A percentile compares a stretch with the other conserved stretches of the same genome.
These are phyloP conservation scores for Urocynchramus pylzowi DNA, from an alignment of 2,113 vertebrate species.

Conservation along the genomic window DNA sequence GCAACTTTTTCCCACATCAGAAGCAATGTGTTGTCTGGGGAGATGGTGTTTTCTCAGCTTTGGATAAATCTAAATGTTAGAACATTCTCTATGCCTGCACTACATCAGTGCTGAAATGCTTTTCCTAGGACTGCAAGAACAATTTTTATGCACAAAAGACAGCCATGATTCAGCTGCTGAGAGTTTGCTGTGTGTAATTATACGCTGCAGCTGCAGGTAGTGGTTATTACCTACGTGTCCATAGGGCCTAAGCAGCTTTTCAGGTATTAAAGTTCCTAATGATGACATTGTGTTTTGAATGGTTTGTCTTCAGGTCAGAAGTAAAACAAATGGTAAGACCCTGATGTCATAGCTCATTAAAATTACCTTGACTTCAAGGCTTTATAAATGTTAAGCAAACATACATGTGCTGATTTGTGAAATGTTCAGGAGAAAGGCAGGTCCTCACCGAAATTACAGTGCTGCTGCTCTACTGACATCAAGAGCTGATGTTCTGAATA, in stretches of 20 bases:
- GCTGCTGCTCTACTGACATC: background rate
- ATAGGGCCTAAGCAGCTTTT: background rate
- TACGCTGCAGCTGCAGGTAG: background rate
- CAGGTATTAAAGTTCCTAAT: background rate
- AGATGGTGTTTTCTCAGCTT: background rate
- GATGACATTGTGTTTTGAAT: background rate
- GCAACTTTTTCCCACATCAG: background rate
- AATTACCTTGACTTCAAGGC: background rate
- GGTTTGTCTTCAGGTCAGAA: background rate
- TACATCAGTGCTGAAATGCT: background rate
- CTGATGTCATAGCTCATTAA: background rate
- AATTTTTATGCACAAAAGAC: background rate
- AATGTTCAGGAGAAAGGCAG: background rate
- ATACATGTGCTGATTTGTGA: background rate
- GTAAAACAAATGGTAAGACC: background rate
- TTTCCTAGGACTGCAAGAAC: background rate
- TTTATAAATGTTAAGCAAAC: background rate
- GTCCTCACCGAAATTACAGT: background rate
- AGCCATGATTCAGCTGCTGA: background rate
- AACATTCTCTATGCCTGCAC: background rate
- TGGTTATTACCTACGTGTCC: rapidly evolving
- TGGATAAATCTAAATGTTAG: background rate
- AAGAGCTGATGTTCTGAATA: background rate
- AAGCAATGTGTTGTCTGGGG: background rate
- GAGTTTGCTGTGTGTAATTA: background rate